A percentile compares a stretch with the other conserved stretches of the same genome.
phyloP scores from a whole-genome alignment of 2,797 vertebrate genomes.

The Crax fasciolata region DNA sequence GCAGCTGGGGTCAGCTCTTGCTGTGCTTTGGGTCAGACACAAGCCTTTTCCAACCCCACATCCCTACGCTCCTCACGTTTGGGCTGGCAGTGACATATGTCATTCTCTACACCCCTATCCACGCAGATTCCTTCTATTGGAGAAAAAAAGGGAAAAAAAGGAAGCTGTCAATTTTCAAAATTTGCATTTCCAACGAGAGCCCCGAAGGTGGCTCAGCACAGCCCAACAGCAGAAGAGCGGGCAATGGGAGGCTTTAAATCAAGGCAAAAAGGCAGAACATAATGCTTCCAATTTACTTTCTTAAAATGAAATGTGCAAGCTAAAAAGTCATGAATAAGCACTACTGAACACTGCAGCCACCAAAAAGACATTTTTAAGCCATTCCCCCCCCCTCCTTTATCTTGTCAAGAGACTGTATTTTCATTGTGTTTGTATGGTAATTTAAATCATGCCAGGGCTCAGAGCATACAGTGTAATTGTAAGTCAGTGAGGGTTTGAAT shows the following conservation, averaged over 20 bases:
- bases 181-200: constrained; percentile 54
- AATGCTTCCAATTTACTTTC: constrained; percentile 54
- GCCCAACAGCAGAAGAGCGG: background rate
- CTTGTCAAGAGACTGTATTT: constrained; percentile 66
- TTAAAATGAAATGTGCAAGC: constrained; percentile 55
- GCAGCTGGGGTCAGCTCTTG: background rate
- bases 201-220: background rate
- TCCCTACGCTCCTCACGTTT: background rate
- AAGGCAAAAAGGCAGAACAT: constrained; percentile 57
- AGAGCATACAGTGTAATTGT: constrained; percentile 55
- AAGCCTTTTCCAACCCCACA: constrained; percentile 12
- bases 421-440: constrained; percentile 57
- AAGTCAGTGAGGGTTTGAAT: constrained; percentile 66
- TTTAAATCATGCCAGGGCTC: constrained; percentile 62
- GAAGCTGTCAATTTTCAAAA: constrained; percentile 24
- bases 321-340: constrained; percentile 65
- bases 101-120: constrained; percentile 11
- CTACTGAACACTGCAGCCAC: background rate
- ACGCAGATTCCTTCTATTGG: background rate
- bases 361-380: constrained; percentile 58
- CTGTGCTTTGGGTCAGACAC: background rate
- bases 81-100: constrained; percentile 3
- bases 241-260: constrained; percentile 62
- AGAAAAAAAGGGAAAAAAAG: rapidly evolving
- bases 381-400: background rate